These are phyloP conservation scores for Drosophila aff. DNA, from an alignment of 1,140 invertebrate genomes.

Conservation along the genomic window DNA sequence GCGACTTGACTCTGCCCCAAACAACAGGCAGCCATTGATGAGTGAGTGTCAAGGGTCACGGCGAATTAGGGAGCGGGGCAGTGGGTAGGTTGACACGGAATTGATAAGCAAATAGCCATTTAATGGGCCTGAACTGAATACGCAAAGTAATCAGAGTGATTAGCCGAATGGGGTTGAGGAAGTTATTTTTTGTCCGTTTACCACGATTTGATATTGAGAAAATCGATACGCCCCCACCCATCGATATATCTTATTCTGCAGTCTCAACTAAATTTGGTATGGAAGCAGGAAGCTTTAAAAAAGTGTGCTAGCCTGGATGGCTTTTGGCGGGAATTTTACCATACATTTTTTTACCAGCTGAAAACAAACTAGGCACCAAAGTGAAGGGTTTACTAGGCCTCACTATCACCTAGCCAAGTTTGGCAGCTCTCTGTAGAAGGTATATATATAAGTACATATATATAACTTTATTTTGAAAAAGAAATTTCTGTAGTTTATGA, in stretches of 20 bases:
- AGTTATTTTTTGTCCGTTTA: conserved; percentile 6
- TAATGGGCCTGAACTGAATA: conserved; percentile 75
- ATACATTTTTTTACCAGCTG: conserved; percentile 40
- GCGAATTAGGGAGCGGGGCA: conserved; percentile 1
- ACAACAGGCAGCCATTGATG: conserved; percentile 34
- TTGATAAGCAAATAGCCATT: conserved; percentile 80
- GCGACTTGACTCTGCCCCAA: conserved; percentile 25
- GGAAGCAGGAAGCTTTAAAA: conserved; percentile 57
- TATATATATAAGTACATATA: background rate
- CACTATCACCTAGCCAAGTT: background rate
- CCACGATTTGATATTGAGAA: conserved; percentile 44
- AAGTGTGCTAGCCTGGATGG: conserved; percentile 30
- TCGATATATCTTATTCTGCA: conserved; percentile 59
- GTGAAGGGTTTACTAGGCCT: conserved; percentile 36
- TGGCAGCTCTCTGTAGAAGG: background rate
- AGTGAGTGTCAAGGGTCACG: conserved; percentile 34
- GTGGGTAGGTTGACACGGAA: conserved; percentile 52
- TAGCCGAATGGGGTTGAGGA: conserved; percentile 58
- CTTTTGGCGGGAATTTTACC: background rate
- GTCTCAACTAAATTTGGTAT: conserved; percentile 62
- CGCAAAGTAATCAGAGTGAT: conserved; percentile 67
- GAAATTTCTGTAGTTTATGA: too few relatives aligned
- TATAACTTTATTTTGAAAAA: background rate
- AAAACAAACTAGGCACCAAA: conserved; percentile 52
- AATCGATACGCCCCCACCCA: conserved; percentile 55